Percentiles rank a stretch among this genome's conserved stretches.
Evolutionary conservation across 2,113 vertebrate species (phyloP).

Genomic region (Eretmochelys imbricata): DNA sequence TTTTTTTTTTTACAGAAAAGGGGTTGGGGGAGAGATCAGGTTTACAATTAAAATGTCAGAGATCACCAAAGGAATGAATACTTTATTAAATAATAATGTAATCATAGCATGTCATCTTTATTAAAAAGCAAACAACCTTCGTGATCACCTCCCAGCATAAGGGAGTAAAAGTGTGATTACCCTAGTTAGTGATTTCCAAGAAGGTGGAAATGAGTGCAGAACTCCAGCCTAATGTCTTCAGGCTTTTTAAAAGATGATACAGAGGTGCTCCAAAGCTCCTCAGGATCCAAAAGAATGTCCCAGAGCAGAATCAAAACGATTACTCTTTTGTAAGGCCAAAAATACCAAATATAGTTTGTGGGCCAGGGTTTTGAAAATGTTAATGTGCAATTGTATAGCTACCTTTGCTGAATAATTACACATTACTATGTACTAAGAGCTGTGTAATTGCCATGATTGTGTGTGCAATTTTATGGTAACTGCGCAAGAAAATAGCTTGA

Average conservation of each 20-base stretch:
- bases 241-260: neutral
- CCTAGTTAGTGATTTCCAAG: rapidly evolving
- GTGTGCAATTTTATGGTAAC: neutral
- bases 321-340: neutral
- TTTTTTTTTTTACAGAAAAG: neutral
- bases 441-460: neutral
- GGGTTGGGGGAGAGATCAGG: neutral
- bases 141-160: neutral
- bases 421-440: neutral
- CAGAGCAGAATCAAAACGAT: neutral
- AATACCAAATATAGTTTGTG: neutral
- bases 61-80: neutral
- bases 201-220: neutral
- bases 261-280: neutral
- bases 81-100: neutral
- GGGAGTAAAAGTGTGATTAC: neutral
- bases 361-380: neutral
- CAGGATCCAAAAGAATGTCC: neutral
- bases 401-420: neutral
- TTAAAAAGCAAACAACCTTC: neutral
- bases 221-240: neutral
- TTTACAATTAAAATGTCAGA: neutral
- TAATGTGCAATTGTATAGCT: neutral
- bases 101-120: neutral
- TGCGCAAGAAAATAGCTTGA: neutral